Evolutionary conservation across 2,888 invertebrate species (phyloP).

Genomic region (Drosophila barbarae): DNA sequence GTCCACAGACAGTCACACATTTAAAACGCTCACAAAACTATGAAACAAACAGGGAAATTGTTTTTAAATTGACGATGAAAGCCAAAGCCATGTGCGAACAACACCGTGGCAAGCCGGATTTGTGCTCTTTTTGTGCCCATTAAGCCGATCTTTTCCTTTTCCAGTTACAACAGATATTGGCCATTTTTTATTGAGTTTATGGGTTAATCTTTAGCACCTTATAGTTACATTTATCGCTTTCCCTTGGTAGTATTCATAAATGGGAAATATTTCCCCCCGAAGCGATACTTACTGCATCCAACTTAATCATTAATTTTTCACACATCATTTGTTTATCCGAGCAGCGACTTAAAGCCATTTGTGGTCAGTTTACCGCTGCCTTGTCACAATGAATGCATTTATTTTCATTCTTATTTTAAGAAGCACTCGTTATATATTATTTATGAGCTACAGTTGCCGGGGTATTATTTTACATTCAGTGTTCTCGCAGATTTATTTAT

Average conservation of each 20-base stretch:
- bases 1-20: slow-evolving; percentile 9
- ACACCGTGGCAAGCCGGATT: slow-evolving; percentile 13
- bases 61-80: slow-evolving; percentile 51
- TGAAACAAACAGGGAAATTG: slow-evolving; percentile 48
- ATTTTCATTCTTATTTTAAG: slow-evolving; percentile 36
- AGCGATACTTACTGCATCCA: neutral
- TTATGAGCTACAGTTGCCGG: slow-evolving; percentile 39
- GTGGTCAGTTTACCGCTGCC: slow-evolving; percentile 27
- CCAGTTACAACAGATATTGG: neutral
- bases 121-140: neutral
- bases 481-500: slow-evolving; percentile 57
- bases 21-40: slow-evolving; percentile 49
- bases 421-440: slow-evolving; percentile 53
- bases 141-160: neutral
- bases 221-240: neutral
- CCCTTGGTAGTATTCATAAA: neutral
- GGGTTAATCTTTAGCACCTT: neutral
- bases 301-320: slow-evolving; percentile 46
- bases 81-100: slow-evolving; percentile 32
- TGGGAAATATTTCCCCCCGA: neutral
- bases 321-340: slow-evolving; percentile 54
- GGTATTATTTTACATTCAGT: slow-evolving; percentile 37
- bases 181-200: neutral
- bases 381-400: slow-evolving; percentile 41
- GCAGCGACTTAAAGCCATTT: slow-evolving; percentile 53